phyloP scores from a whole-genome alignment of 2,797 vertebrate species.

The Melanotaenia pygmaea region DNA sequence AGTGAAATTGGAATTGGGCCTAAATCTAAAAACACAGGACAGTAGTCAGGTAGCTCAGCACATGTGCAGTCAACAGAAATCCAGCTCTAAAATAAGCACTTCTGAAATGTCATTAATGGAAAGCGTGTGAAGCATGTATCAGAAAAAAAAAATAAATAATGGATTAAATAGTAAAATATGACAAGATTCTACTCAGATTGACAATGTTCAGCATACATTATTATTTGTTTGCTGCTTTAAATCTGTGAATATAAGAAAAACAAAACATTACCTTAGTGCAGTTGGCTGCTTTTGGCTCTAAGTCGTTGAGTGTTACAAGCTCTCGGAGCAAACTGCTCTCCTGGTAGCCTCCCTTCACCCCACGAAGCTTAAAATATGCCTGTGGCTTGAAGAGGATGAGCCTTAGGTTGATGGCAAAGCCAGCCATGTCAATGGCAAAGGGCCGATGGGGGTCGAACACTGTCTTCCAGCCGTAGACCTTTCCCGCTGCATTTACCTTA shows the following conservation, averaged over 20 bases:
- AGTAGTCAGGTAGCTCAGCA: neutral
- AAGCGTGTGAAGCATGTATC: neutral
- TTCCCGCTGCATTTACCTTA: slow-evolving; percentile 94
- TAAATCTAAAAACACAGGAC: neutral
- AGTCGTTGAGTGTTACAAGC: slow-evolving; percentile 94
- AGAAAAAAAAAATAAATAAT: neutral
- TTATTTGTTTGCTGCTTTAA: neutral
- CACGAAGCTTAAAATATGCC: slow-evolving; percentile 97
- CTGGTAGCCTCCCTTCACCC: slow-evolving; percentile 97
- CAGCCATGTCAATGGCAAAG: slow-evolving; percentile 99
- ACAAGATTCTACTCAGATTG: neutral
- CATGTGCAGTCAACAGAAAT: neutral
- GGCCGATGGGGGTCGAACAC: slow-evolving; percentile 97
- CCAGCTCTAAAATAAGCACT: neutral
- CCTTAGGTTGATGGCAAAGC: slow-evolving; percentile 95
- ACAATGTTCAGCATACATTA: neutral
- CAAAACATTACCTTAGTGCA: slow-evolving; percentile 93
- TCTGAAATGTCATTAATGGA: neutral
- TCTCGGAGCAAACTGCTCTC: slow-evolving; percentile 97
- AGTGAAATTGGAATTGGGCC: neutral
- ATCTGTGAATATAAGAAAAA: neutral
- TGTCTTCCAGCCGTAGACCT: slow-evolving; percentile 98
- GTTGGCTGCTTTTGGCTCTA: slow-evolving; percentile 99
- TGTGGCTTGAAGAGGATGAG: slow-evolving; percentile 96
- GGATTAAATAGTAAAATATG: neutral